Evolutionary conservation across 2,888 invertebrate genomes (phyloP).

Genomic region (Seladonia tumulorum): DNA sequence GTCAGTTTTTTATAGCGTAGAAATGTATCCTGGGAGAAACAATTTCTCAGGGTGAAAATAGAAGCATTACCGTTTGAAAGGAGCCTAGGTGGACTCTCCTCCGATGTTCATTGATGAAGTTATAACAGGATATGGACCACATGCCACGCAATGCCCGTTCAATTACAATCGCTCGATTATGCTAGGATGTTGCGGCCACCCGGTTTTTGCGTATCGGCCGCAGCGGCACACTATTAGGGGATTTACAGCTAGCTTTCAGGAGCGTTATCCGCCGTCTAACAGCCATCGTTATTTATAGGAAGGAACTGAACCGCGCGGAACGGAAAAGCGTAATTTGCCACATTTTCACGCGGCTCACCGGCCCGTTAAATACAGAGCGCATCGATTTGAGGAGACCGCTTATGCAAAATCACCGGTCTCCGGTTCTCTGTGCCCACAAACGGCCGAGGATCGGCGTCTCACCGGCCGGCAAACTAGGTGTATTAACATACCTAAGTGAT

Average conservation of each 20-base stretch:
- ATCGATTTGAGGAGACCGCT: slow-evolving; percentile 13
- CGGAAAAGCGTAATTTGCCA: slow-evolving; percentile 39
- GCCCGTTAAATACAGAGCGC: slow-evolving; percentile 37
- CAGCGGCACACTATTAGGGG: not conserved
- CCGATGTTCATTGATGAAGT: not conserved
- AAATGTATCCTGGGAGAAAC: no score
- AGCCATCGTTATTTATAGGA: not conserved
- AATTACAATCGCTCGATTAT: not conserved
- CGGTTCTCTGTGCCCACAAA: not conserved
- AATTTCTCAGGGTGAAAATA: no score
- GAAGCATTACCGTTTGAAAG: no score
- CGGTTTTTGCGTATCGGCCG: not conserved
- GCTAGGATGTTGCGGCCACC: not conserved
- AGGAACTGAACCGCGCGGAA: slow-evolving; percentile 1
- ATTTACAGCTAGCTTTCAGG: not conserved
- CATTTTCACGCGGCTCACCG: slow-evolving; percentile 12
- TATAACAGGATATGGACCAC: not conserved
- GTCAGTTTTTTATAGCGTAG: no score
- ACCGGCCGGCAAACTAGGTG: slow-evolving; percentile 19
- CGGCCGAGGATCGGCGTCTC: not conserved
- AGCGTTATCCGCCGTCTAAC: not conserved
- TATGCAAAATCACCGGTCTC: slow-evolving; percentile 29
- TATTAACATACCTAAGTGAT: slow-evolving; percentile 70
- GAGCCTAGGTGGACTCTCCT: no score
- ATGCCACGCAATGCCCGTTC: not conserved